A percentile compares a stretch with the other conserved stretches of the same genome.
Conservation (phyloP, 2,113 vertebrate species). For the Neoarius graeffei region DNA sequence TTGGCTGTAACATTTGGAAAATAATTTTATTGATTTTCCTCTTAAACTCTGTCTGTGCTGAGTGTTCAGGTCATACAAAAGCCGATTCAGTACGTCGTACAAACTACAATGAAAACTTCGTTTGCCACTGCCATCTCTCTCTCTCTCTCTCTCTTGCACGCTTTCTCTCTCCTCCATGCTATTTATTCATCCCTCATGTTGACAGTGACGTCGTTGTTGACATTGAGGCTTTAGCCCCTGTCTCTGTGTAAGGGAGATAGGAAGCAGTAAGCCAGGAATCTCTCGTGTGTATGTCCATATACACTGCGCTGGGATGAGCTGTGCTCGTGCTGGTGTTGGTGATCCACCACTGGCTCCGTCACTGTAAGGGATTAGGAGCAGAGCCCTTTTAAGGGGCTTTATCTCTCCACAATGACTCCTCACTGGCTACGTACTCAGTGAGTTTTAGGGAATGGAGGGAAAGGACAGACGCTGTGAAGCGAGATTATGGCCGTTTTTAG, state of each 20-base stretch:
- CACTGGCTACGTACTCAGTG: constrained; percentile 47
- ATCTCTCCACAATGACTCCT: constrained; percentile 65
- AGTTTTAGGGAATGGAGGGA: constrained; percentile 57
- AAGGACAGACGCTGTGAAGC: constrained; percentile 51
- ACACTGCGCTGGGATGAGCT: constrained; percentile 64
- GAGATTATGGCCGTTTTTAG: constrained; percentile 18
- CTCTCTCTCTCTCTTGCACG: constrained; percentile 54
- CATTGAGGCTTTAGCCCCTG: constrained; percentile 59
- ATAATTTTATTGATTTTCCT: neutral
- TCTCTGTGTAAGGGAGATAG: constrained; percentile 65
- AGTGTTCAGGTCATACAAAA: neutral
- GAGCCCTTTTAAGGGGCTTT: constrained; percentile 65
- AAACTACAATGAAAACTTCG: neutral
- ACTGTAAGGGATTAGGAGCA: constrained; percentile 70
- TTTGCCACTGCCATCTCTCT: constrained; percentile 43
- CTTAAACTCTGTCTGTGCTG: neutral
- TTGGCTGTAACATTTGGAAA: neutral
- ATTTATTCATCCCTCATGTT: constrained; percentile 50
- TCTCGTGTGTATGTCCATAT: constrained; percentile 55
- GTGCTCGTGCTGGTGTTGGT: constrained; percentile 53
- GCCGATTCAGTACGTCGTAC: neutral
- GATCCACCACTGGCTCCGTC: constrained; percentile 59
- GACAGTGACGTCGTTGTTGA: constrained; percentile 65
- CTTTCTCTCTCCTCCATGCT: constrained; percentile 28
- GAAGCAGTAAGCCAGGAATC: constrained; percentile 68